Evolutionary conservation across 1,140 invertebrate species (phyloP).

Genomic region (Magallana angulata): DNA sequence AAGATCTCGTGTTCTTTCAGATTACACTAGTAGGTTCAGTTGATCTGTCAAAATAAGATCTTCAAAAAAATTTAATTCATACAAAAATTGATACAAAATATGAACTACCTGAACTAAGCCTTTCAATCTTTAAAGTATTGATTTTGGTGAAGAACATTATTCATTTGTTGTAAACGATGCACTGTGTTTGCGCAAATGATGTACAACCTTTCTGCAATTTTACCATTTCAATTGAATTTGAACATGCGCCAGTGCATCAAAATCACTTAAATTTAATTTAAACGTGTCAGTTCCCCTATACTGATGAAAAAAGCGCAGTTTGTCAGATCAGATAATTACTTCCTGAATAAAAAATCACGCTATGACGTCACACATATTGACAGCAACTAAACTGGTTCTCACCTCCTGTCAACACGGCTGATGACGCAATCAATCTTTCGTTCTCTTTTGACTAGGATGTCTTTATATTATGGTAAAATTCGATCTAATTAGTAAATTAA

Average conservation of each 20-base stretch:
- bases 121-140: too few relatives aligned
- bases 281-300: neutral
- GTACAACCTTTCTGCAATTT: neutral
- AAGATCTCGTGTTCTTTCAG: too few relatives aligned
- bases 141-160: too few relatives aligned
- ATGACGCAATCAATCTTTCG: neutral
- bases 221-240: neutral
- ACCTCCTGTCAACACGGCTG: neutral
- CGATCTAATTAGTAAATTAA: too few relatives aligned
- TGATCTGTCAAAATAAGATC: too few relatives aligned
- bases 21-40: too few relatives aligned
- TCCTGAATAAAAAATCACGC: neutral
- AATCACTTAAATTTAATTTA: slow-evolving; percentile 17
- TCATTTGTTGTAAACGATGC: too few relatives aligned
- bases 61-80: too few relatives aligned
- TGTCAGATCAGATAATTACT: neutral
- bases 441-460: too few relatives aligned
- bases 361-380: slow-evolving; percentile 23
- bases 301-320: neutral
- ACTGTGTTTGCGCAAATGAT: neutral
- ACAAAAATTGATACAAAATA: too few relatives aligned
- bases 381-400: slow-evolving; percentile 26
- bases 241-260: slow-evolving; percentile 21
- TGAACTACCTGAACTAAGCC: too few relatives aligned
- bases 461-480: too few relatives aligned